These are phyloP conservation scores for Cinclus cinclus DNA, from an alignment of 2,113 vertebrate genomes.

Conservation along the genomic window DNA sequence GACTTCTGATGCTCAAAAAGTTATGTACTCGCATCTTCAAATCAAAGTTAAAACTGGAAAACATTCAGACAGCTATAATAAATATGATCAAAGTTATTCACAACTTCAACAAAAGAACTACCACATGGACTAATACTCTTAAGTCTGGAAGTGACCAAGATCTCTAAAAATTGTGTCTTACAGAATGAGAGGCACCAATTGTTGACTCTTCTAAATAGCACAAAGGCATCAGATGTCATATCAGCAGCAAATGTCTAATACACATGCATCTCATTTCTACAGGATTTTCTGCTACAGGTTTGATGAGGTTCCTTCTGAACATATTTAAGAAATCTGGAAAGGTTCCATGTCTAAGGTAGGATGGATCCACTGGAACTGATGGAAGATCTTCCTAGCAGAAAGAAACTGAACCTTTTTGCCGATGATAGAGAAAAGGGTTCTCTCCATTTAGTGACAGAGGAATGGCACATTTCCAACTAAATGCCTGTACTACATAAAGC, in stretches of 20 bases:
- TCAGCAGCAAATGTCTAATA: background rate
- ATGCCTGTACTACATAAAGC: background rate
- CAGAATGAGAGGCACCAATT: background rate
- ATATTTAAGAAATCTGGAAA: background rate
- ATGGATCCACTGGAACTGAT: background rate
- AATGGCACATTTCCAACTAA: background rate
- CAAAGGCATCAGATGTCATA: background rate
- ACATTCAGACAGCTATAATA: background rate
- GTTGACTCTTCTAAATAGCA: background rate
- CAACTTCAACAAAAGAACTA: background rate
- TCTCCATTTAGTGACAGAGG: background rate
- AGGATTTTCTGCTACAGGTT: background rate
- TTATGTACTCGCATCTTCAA: background rate
- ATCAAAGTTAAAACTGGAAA: background rate
- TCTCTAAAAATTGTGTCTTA: background rate
- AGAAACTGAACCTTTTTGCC: background rate
- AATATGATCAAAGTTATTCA: background rate
- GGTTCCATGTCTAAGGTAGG: background rate
- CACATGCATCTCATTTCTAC: background rate
- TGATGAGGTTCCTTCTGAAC: background rate
- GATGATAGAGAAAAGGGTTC: background rate
- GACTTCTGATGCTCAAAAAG: background rate
- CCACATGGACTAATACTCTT: background rate
- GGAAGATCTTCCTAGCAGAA: background rate
- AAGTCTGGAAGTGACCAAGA: background rate